Evolutionary conservation across 92 coral and sea anemone genomes (phyloP).

Genomic region (Epizoanthus fatuus): DNA sequence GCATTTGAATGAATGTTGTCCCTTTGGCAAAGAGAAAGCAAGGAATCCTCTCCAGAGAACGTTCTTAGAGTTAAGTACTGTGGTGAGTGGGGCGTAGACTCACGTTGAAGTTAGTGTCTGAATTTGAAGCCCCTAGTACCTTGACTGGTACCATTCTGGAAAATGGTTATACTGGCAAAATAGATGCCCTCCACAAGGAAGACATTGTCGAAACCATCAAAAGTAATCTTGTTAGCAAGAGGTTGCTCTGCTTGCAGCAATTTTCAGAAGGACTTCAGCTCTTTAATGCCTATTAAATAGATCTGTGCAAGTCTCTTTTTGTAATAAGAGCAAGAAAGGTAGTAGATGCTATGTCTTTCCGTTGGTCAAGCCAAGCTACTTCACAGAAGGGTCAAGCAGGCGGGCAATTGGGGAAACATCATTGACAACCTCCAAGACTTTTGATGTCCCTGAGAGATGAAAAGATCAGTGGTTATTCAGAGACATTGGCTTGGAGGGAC

Average conservation of each 20-base stretch:
- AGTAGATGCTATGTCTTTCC: conserved; percentile 88
- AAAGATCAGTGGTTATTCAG: conserved; percentile 55
- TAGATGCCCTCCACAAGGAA: conserved; percentile 51
- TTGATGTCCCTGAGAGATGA: background rate
- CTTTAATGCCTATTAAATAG: conserved; percentile 65
- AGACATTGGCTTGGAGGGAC: conserved; percentile 56
- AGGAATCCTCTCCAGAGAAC: conserved; percentile 30
- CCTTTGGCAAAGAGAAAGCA: conserved; percentile 51
- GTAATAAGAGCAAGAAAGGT: conserved; percentile 49
- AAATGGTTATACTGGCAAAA: conserved; percentile 45
- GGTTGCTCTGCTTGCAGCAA: conserved; percentile 62
- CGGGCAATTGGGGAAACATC: conserved; percentile 52
- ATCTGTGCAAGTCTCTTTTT: conserved; percentile 60
- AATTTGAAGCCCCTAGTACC: background rate
- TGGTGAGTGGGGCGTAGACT: no score
- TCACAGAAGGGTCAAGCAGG: conserved; percentile 54
- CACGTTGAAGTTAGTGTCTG: conserved; percentile 9
- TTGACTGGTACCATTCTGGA: conserved; percentile 24
- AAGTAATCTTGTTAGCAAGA: conserved; percentile 39
- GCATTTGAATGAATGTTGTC: conserved; percentile 40
- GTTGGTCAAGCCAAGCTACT: conserved; percentile 60
- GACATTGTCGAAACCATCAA: conserved; percentile 58
- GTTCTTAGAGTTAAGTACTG: background rate
- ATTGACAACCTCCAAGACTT: conserved; percentile 73
- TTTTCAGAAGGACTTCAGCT: conserved; percentile 70